Percentiles rank a stretch among this genome's conserved stretches.
These are phyloP conservation scores for Callinectes sapidus DNA, from an alignment of 2,888 invertebrate species.

Conservation along the genomic window DNA sequence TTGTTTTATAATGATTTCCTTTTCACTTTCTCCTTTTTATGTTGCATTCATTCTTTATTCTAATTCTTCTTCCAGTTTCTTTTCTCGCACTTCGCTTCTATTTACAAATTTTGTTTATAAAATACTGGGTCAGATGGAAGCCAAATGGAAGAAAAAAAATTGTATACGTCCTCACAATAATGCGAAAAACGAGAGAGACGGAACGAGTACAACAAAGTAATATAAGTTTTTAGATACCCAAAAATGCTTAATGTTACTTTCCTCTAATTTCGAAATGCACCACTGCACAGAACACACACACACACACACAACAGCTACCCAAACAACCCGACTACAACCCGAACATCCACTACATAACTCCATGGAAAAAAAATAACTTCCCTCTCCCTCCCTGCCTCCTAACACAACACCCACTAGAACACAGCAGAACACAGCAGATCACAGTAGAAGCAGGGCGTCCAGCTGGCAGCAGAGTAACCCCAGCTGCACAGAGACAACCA, in stretches of 20 bases:
- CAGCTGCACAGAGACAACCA: constrained; percentile 41
- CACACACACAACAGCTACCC: not conserved
- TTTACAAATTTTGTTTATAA: too few relatives aligned
- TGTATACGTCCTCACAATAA: too few relatives aligned
- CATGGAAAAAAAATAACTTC: not conserved
- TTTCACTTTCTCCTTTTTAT: not conserved
- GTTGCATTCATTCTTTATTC: not conserved
- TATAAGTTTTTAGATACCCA: too few relatives aligned
- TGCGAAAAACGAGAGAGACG: too few relatives aligned
- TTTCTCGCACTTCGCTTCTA: not conserved
- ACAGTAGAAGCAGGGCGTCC: not conserved
- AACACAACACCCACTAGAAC: not conserved
- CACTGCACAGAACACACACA: not conserved
- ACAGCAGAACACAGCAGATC: constrained; percentile 6
- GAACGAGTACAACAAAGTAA: too few relatives aligned
- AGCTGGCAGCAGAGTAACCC: constrained; percentile 30
- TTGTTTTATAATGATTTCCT: not conserved
- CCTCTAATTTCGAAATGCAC: too few relatives aligned
- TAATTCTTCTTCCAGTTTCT: not conserved
- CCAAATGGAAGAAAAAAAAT: too few relatives aligned
- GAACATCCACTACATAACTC: not conserved
- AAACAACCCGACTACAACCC: not conserved
- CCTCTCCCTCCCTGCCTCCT: not conserved
- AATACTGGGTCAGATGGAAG: too few relatives aligned
- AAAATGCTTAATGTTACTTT: too few relatives aligned